These are phyloP conservation scores for Lithobates sylvaticus DNA, from an alignment of 2,797 vertebrate species.

Conservation along the genomic window DNA sequence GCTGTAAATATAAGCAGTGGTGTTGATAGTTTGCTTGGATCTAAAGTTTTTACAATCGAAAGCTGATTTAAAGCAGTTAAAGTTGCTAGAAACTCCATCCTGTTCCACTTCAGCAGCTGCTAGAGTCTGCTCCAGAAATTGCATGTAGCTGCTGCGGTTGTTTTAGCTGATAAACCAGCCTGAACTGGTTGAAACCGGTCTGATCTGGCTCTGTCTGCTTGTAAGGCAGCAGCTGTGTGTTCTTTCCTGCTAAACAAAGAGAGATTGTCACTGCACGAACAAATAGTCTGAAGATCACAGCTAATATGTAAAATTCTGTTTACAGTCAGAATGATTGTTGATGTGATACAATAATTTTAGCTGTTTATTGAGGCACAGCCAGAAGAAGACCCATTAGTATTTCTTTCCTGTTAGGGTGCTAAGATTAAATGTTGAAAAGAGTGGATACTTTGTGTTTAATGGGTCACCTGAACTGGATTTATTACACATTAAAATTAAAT, in stretches of 20 bases:
- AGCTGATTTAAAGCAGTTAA: no score
- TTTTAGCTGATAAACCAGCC: slow-evolving; percentile 31
- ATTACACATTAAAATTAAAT: no score
- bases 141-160: slow-evolving; percentile 26
- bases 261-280: slow-evolving; percentile 19
- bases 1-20: no score
- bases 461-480: no score
- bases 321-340: slow-evolving; percentile 23
- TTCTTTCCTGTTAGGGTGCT: not conserved
- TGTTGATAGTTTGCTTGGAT: no score
- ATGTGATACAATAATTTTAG: not conserved
- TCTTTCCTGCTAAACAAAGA: slow-evolving; percentile 56
- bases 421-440: not conserved
- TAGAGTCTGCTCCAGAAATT: slow-evolving; percentile 49
- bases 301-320: slow-evolving; percentile 1
- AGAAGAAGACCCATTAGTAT: not conserved
- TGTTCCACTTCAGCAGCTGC: slow-evolving; percentile 4
- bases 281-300: slow-evolving; percentile 23
- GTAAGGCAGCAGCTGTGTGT: slow-evolving; percentile 43
- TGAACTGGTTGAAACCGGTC: slow-evolving; percentile 51
- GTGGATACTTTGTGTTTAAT: no score
- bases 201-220: slow-evolving; percentile 36
- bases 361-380: not conserved
- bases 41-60: no score
- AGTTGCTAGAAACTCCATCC: slow-evolving; percentile 11